Evolutionary conservation across 2,113 vertebrate genomes (phyloP).

Genomic region (Clarias macrocephalus): DNA sequence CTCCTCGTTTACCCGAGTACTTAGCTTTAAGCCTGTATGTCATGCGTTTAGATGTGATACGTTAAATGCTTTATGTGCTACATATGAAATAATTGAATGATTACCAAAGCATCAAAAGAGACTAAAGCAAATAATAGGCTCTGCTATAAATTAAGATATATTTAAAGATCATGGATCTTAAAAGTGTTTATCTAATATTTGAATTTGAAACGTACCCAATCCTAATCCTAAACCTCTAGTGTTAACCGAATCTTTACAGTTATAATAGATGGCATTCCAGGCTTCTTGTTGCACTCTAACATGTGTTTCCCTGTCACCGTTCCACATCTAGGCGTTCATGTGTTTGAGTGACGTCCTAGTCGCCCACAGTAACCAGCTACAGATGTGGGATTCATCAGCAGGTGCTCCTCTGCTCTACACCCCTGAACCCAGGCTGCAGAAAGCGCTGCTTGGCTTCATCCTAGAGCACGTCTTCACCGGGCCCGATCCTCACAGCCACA

Average conservation of each 20-base stretch:
- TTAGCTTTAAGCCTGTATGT: background rate
- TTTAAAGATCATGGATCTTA: background rate
- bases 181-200: background rate
- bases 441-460: conserved; percentile 78
- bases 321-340: conserved; percentile 75
- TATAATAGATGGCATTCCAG: background rate
- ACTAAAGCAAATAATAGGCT: conserved; percentile 14
- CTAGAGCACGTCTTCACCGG: conserved; percentile 74
- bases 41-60: background rate
- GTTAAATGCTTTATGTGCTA: background rate
- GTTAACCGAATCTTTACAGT: background rate
- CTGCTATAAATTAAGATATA: background rate
- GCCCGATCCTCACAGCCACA: conserved; percentile 63
- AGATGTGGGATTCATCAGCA: conserved; percentile 67
- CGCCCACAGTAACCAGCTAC: conserved; percentile 79
- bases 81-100: background rate
- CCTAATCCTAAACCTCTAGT: background rate
- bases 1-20: background rate
- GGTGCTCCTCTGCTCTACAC: conserved; percentile 69
- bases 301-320: background rate
- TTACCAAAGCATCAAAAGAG: background rate
- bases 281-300: background rate
- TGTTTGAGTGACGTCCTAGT: conserved; percentile 83
- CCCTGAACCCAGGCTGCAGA: conserved; percentile 78
- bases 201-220: background rate